Conservation (phyloP, 2,113 vertebrate genomes). For the Gorsachius goisagi region DNA sequence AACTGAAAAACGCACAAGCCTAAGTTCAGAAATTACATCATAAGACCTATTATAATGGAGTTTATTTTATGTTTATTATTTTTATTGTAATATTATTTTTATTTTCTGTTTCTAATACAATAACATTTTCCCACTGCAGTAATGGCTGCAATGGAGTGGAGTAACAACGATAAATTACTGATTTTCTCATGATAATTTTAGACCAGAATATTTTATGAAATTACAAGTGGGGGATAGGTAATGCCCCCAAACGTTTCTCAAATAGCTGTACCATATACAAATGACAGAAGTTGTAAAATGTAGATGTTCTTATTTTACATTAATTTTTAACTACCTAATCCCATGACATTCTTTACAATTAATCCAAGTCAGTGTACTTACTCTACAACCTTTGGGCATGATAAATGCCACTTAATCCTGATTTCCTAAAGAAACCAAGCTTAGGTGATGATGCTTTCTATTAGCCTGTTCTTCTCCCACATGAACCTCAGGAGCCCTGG, state of each 20-base stretch:
- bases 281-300: neutral
- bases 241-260: neutral
- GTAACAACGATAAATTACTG: neutral
- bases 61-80: too few relatives aligned
- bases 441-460: neutral
- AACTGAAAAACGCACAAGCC: neutral
- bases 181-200: neutral
- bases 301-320: neutral
- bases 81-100: neutral
- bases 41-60: neutral
- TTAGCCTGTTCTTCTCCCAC: neutral
- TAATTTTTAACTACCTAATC: neutral
- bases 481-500: neutral
- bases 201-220: neutral
- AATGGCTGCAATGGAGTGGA: neutral
- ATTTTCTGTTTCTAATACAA: neutral
- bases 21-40: neutral
- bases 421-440: neutral
- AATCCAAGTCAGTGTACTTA: neutral
- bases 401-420: neutral
- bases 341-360: neutral
- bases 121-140: neutral
- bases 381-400: neutral
- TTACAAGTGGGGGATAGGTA: neutral
- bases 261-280: neutral